Evolutionary conservation across 2,888 invertebrate species (phyloP), one percentile per base, ranked within the genome.

Genomic region (Keiferia lycopersicella): DNA sequence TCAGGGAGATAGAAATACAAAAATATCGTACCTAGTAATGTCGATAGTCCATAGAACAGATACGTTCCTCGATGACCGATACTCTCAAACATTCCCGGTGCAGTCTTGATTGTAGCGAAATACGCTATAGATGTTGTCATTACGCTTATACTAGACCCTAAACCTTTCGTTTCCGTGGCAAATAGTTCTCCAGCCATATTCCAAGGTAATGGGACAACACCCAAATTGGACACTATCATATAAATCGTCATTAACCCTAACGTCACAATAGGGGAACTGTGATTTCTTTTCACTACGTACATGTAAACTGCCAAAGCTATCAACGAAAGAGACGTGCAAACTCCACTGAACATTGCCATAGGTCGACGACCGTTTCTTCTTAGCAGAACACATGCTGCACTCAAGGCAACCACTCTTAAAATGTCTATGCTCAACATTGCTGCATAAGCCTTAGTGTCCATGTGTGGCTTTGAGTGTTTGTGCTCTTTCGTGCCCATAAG

Each of bases 101-200:
- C 94, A 0, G 93, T 92, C 83, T 96, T 95, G 7, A 96, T 93
- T n/a, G 94, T 94, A 1, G 89, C 77, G 73, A 96, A 96, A 69
- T 94, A 94, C 41, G 94, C 92, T n/a, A 94, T 71, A 64, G 94
- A 95, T 0, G 93, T 94, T 78, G 93, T 93, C 81, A 94, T 94
- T 0, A 94, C 93, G 66, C 94, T 93, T 11, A 95, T 86, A 0
- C 95, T 95, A 8, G 95, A 94, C 3, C 95, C 95, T n/a, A 94
- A 75, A 0, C 95, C 95, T 66, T 94, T 92, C 2, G 93, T 93
- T 69, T 93, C 92, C 10, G 93, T 92, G 1, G 95, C 93, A 75
- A 95, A 95, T 7, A 96, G 83, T 82, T 96, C 96, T 0, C 95
- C 95, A 38, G 95, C 94, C 93, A 96, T 94, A 65, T 95, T 94